A percentile compares a stretch with the other conserved stretches of the same genome.
Conservation (phyloP, 2,888 invertebrate species). For the Lasius platythorax region DNA sequence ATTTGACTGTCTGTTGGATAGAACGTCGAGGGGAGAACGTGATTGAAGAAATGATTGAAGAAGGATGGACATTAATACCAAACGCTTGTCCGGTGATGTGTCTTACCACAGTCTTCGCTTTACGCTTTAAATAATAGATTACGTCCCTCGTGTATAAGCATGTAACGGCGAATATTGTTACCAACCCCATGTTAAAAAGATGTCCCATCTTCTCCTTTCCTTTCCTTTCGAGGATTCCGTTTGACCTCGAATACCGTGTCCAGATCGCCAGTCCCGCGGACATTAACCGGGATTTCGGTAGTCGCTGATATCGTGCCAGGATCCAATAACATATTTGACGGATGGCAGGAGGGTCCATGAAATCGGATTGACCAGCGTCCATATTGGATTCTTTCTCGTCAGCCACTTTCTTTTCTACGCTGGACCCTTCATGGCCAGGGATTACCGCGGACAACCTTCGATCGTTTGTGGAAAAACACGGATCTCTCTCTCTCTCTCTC, state of each 20-base stretch:
- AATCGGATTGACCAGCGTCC: constrained; percentile 84
- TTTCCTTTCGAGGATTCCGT: constrained; percentile 31
- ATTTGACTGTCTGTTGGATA: constrained; percentile 43
- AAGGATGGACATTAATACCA: constrained; percentile 60
- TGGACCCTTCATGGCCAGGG: constrained; percentile 58
- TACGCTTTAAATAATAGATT: constrained; percentile 82
- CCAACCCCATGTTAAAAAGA: constrained; percentile 66
- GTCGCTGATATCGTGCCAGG: constrained; percentile 75
- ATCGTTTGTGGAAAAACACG: constrained; percentile 49
- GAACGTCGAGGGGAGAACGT: constrained; percentile 32
- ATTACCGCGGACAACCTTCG: constrained; percentile 66
- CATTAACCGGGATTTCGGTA: constrained; percentile 45
- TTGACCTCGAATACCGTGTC: constrained; percentile 35
- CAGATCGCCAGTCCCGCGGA: constrained; percentile 42
- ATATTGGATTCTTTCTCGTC: constrained; percentile 78
- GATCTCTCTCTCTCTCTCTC: background rate
- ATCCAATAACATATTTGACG: constrained; percentile 84
- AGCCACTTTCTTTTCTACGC: constrained; percentile 59
- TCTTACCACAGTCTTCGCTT: constrained; percentile 83
- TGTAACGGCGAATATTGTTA: constrained; percentile 55
- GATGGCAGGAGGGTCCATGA: constrained; percentile 77
- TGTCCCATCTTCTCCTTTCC: constrained; percentile 62
- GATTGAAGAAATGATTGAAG: constrained; percentile 37
- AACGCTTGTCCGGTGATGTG: constrained; percentile 75
- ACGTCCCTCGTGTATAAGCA: constrained; percentile 66